Evolutionary conservation across 1,140 invertebrate species (phyloP), one percentile per base, ranked within the genome.

Genomic region (Ceratina calcarata): DNA sequence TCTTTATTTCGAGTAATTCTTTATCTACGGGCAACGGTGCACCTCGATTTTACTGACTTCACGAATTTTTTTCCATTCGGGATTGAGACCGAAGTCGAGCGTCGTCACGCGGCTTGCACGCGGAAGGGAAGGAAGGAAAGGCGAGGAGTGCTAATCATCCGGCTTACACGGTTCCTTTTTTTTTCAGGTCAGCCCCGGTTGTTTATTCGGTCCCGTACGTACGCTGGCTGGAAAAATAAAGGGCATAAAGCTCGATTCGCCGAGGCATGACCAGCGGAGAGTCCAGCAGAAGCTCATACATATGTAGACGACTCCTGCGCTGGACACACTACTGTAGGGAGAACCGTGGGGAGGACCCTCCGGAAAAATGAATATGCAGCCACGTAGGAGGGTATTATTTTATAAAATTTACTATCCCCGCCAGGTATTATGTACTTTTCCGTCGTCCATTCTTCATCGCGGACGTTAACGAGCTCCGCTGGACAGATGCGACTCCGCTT

Each of bases 311-410:
- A 79, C 73, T 79, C 68, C 37, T 45, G 37, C 37, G 37, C 37
- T 45, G 37, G 55, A 57, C 51, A 57, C 76, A 81, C 51, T 72
- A 60, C 83, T 80, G 64, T 64, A 64, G 78, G 37, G 37, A 45
- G 58, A 49, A 71, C 73, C 62, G 64, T 37, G 51, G 86, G 80
- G 81, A 87, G 81, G 85, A 83, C 86, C 85, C 88, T 88, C 88
- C 89, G 89, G 88, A 91, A 91, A 91, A 91, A 91, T 91, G 89
- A 91, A 91, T 91, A 91, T 91, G 90, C 90, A 91, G 83, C 83
- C 81, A 67, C 66, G 22, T 55, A 69, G 55, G 66, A 84, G 73
- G 81, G 78, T 87, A 90, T 89, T 91, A 90, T 89, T 91, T 91
- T 88, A 88, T 87, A 82, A 89, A 90, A 89, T 90, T 91, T 91